Evolutionary conservation across 2,113 vertebrate genomes (phyloP).

Genomic region (Otus sunia): DNA sequence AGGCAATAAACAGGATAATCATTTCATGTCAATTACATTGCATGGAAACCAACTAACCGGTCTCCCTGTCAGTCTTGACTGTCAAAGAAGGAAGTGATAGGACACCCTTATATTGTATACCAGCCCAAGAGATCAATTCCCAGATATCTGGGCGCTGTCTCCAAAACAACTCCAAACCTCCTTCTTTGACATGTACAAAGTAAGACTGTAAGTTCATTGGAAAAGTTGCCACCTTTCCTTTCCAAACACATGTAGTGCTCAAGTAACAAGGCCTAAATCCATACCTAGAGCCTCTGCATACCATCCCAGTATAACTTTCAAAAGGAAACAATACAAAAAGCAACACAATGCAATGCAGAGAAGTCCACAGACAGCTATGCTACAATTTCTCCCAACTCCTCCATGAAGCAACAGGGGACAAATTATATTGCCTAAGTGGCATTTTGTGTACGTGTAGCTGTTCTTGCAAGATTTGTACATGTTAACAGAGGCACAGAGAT

Average conservation of each 20-base stretch:
- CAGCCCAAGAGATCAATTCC: neutral
- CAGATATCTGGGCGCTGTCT: neutral
- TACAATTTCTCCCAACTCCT: neutral
- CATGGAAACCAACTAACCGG: neutral
- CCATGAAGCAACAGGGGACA: neutral
- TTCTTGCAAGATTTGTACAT: neutral
- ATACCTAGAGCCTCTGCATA: neutral
- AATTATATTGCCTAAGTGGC: neutral
- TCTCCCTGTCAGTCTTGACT: neutral
- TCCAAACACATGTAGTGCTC: neutral
- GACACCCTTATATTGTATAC: neutral
- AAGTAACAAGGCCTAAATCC: neutral
- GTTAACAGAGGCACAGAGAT: neutral
- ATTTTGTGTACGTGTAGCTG: neutral
- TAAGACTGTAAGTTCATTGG: neutral
- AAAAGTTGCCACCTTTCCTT: neutral
- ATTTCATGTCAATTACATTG: neutral
- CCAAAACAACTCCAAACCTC: neutral
- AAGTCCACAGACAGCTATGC: neutral
- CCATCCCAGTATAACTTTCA: neutral
- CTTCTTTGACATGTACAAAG: neutral
- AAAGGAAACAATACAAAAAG: neutral
- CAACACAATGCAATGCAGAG: neutral
- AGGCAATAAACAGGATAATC: slow-evolving; percentile 26
- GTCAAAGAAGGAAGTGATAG: neutral